Percentiles rank a stretch among this genome's conserved stretches.
These are phyloP conservation scores for Thaleichthys pacificus DNA, from an alignment of 2,797 vertebrate genomes.

Conservation along the genomic window DNA sequence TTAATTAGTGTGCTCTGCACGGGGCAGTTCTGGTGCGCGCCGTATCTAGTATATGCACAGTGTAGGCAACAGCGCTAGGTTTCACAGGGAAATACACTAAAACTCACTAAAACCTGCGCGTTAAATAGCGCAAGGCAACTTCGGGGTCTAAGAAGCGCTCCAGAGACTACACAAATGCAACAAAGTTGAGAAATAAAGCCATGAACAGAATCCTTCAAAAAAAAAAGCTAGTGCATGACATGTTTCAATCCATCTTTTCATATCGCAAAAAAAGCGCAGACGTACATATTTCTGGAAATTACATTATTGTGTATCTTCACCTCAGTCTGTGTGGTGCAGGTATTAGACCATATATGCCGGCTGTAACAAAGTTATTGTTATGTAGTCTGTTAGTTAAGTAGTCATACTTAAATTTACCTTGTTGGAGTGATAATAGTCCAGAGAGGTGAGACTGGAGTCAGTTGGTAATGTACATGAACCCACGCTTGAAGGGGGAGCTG, in stretches of 20 bases:
- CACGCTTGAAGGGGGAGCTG: slow-evolving; percentile 92
- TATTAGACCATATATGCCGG: not conserved
- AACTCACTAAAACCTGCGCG: not conserved
- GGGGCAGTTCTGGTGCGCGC: slow-evolving; percentile 23
- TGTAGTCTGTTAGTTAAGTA: slow-evolving; percentile 5
- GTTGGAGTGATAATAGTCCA: slow-evolving; percentile 98
- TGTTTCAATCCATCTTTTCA: too few species aligned
- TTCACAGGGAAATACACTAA: not conserved
- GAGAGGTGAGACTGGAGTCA: slow-evolving; percentile 83
- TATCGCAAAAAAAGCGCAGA: not conserved
- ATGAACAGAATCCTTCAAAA: not conserved
- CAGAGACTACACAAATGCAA: not conserved
- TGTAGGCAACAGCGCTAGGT: too few species aligned
- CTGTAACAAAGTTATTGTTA: not conserved
- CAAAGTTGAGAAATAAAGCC: slow-evolving; percentile 3
- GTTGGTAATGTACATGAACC: slow-evolving; percentile 91
- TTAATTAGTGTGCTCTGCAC: not conserved
- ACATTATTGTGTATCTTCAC: not conserved
- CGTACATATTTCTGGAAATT: not conserved
- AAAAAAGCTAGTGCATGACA: too few species aligned
- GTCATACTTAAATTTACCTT: slow-evolving; percentile 80
- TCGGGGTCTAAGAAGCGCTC: not conserved
- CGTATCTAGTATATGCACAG: slow-evolving; percentile 14
- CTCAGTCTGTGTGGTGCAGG: not conserved
- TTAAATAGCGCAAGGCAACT: not conserved